Evolutionary conservation across 1,140 invertebrate species (phyloP).

Genomic region (Rhizoglyphus robini): DNA sequence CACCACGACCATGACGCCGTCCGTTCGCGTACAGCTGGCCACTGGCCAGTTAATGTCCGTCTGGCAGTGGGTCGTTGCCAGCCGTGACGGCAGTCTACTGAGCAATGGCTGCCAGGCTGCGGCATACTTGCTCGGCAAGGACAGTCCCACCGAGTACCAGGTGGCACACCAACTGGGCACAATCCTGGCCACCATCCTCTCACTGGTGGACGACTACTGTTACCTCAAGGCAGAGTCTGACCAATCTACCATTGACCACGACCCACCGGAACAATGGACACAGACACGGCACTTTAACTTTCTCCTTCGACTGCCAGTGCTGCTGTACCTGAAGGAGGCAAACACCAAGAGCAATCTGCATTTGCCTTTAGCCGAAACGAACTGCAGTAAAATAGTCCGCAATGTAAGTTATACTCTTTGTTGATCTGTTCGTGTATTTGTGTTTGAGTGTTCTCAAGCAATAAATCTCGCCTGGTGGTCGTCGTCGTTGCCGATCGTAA

Average conservation of each 20-base stretch:
- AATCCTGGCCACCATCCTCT: not conserved
- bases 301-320: not conserved
- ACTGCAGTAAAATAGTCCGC: not conserved
- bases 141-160: not conserved
- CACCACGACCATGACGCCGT: no score
- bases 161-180: not conserved
- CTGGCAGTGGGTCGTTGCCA: no score
- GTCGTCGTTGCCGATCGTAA: no score
- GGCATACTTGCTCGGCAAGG: not conserved
- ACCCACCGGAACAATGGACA: not conserved
- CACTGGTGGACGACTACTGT: not conserved
- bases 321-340: not conserved
- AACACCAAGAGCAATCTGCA: not conserved
- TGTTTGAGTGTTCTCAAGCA: no score
- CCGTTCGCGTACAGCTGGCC: no score
- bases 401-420: constrained; percentile 3
- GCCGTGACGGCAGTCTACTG: no score
- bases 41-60: no score
- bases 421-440: not conserved
- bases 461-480: no score
- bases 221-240: not conserved
- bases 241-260: not conserved
- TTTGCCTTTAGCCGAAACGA: no score
- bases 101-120: no score
- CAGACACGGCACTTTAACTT: not conserved